Evolutionary conservation across 2,888 invertebrate genomes (phyloP).

Genomic region (Thymelicus lineola): DNA sequence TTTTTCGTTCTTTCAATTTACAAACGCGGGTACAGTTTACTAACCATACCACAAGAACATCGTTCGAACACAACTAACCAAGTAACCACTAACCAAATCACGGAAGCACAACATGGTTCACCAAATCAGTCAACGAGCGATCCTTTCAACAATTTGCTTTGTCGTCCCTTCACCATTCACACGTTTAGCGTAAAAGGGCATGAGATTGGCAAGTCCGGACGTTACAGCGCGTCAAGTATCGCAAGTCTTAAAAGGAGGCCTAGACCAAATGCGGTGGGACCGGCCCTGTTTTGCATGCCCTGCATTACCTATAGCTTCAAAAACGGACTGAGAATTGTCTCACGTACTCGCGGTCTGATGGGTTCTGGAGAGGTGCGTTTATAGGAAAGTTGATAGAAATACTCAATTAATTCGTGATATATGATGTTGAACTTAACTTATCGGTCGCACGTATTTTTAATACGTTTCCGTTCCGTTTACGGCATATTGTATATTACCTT

Average conservation of each 20-base stretch:
- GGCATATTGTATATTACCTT: too few relatives aligned
- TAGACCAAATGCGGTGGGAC: constrained; percentile 62
- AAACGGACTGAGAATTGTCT: constrained; percentile 68
- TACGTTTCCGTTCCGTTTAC: too few relatives aligned
- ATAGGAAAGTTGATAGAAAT: not conserved
- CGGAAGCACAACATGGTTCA: constrained; percentile 15
- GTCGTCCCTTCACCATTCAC: constrained; percentile 31
- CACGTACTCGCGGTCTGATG: constrained; percentile 50
- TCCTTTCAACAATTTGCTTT: constrained; percentile 37
- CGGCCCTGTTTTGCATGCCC: constrained; percentile 46
- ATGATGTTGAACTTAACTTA: too few relatives aligned
- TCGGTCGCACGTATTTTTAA: too few relatives aligned
- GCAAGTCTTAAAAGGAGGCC: constrained; percentile 56
- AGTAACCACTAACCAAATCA: not conserved
- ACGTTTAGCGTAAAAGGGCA: constrained; percentile 42
- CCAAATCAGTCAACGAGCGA: constrained; percentile 32
- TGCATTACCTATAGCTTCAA: constrained; percentile 71
- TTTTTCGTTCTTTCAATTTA: too few relatives aligned
- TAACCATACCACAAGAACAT: not conserved
- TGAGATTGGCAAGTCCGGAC: constrained; percentile 53
- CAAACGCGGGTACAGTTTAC: too few relatives aligned
- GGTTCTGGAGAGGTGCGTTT: constrained; percentile 23
- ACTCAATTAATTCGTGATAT: not conserved
- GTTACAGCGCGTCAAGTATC: constrained; percentile 57
- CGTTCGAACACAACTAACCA: constrained; percentile 4